Evolutionary conservation across 2,888 invertebrate genomes (phyloP).

Genomic region (Leptinotarsa peninsularis): DNA sequence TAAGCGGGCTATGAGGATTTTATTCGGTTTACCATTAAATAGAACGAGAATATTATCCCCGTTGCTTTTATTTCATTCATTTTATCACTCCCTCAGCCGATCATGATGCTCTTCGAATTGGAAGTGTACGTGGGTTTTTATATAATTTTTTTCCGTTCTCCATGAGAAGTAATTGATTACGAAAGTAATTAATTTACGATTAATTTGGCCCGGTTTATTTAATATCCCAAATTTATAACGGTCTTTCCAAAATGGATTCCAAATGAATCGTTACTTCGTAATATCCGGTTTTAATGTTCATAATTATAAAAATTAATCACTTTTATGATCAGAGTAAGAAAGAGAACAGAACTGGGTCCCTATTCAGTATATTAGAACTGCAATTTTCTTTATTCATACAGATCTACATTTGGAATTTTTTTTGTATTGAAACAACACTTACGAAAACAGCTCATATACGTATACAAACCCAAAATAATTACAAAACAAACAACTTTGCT

Average conservation of each 20-base stretch:
- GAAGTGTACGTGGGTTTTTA: background rate
- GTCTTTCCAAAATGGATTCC: too few species aligned
- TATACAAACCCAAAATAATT: too few species aligned
- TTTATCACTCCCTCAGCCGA: constrained; percentile 3
- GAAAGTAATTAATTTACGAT: background rate
- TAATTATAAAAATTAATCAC: background rate
- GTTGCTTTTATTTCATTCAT: constrained; percentile 17
- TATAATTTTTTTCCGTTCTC: background rate
- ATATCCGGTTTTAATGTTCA: too few species aligned
- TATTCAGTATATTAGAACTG: too few species aligned
- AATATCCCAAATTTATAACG: too few species aligned
- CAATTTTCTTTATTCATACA: too few species aligned
- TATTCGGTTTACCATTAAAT: constrained; percentile 30
- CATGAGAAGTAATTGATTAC: background rate
- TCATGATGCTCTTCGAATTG: background rate
- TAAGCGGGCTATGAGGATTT: constrained; percentile 32
- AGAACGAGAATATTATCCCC: constrained; percentile 18
- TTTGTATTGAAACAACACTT: too few species aligned
- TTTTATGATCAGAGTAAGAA: background rate
- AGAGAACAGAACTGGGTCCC: background rate
- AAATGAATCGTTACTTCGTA: too few species aligned
- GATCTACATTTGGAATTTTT: too few species aligned
- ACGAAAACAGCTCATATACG: too few species aligned
- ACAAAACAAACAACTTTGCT: too few species aligned
- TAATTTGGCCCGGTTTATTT: background rate